Percentiles rank a stretch among this genome's conserved stretches.
phyloP scores from a whole-genome alignment of 2,797 vertebrate species.

The Thaleichthys pacificus region DNA sequence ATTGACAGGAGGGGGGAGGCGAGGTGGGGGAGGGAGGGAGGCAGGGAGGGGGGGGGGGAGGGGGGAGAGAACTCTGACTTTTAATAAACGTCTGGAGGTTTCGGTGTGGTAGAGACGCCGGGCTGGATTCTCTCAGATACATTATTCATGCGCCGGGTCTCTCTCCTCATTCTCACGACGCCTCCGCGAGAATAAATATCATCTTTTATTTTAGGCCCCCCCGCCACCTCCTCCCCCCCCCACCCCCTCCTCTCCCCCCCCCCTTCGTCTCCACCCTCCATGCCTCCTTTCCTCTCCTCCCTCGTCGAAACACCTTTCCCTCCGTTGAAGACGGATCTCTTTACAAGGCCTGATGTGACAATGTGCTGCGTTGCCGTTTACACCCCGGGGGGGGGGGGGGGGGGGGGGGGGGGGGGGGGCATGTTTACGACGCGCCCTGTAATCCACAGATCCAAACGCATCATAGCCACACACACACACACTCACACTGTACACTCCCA shows the following conservation, averaged over 20 bases:
- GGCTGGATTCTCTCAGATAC: constrained; percentile 71
- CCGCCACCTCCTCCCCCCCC: background rate
- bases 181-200: constrained; percentile 72
- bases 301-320: background rate
- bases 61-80: constrained; percentile 62
- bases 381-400: background rate
- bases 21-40: background rate
- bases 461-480: too few species aligned
- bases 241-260: background rate
- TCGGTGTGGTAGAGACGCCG: constrained; percentile 61
- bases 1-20: constrained; percentile 53
- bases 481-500: too few species aligned
- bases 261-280: background rate
- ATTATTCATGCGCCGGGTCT: constrained; percentile 67
- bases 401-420: background rate
- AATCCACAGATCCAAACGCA: background rate
- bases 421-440: background rate
- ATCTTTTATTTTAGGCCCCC: constrained; percentile 36
- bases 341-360: constrained; percentile 4
- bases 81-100: constrained; percentile 66
- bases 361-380: background rate
- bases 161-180: constrained; percentile 37
- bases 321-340: background rate
- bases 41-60: background rate
- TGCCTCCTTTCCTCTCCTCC: background rate